Evolutionary conservation across 1,140 invertebrate species (phyloP), one percentile per base, ranked within the genome.

Genomic region (Drosophila nikananu): DNA sequence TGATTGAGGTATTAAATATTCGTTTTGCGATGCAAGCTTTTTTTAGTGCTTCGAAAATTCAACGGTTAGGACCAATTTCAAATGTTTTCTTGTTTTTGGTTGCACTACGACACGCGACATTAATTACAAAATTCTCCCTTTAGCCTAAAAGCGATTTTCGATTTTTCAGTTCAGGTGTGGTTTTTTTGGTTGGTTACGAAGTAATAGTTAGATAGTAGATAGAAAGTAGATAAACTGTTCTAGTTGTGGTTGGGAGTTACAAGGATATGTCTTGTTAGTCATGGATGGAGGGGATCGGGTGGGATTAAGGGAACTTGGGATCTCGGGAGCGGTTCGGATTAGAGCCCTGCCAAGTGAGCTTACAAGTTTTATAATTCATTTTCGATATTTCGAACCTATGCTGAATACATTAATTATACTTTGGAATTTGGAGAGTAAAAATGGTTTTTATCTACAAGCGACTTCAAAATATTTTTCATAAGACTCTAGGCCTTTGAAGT

Each of bases 101-200:
- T 77, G 74, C 66, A 70, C 60, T 55, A 59, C 51, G 64, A 64
- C 39, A 78, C 83, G 76, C 79, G 80, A 86, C 44, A 73, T 90
- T 82, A 90, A 90, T 90, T 90, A 90, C 86, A 90, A 90, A 90
- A 90, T 90, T 90, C 86, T 86, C 86, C 86, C 86, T 90, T 90
- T 90, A 90, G 78, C 86, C 86, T 90, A 90, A 90, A 90, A 90
- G 86, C 86, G 86, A 90, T 90, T 90, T 81, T 87, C 57, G 78
- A 79, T 81, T 57, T 61, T 76, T 77, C 75, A 68, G 64, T 77
- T 73, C 68, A 70, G 80, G 80, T 87, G 83, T 83, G 73, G 46
- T 81, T 82, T 27, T 27, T 27, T 27, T 27, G 9, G 44, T 61
- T 62, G 35, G 63, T 79, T 58, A 79, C 61, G 77, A 44, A 80